phyloP scores from a whole-genome alignment of 2,888 invertebrate genomes.

The Drosophila testacea region DNA sequence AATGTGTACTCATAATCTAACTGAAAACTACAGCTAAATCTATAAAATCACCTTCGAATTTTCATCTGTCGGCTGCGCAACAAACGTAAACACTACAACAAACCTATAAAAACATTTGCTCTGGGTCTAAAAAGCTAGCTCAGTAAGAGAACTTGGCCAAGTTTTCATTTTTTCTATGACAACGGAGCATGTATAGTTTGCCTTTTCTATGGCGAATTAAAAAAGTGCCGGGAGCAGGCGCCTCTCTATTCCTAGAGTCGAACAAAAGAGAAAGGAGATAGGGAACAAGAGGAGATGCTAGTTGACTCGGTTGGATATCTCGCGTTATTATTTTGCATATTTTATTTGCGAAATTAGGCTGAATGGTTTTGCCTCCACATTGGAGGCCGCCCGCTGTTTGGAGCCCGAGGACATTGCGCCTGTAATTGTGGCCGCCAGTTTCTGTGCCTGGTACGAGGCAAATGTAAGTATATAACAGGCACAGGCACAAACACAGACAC shows the following conservation, averaged over 20 bases:
- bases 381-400: conserved; percentile 38
- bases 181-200: conserved; percentile 40
- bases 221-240: conserved; percentile 74
- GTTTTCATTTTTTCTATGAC: conserved; percentile 16
- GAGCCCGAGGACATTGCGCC: conserved; percentile 27
- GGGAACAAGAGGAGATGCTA: conserved; percentile 5
- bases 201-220: conserved; percentile 65
- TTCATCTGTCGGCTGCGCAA: too few species aligned
- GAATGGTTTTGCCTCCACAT: conserved; percentile 24
- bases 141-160: conserved; percentile 15
- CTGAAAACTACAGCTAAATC: too few species aligned
- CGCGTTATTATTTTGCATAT: conserved; percentile 67
- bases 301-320: conserved; percentile 28
- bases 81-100: too few species aligned
- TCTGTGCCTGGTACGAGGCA: conserved; percentile 56
- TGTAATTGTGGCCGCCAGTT: conserved; percentile 50
- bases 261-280: not conserved
- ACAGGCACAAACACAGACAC: not conserved
- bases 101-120: too few species aligned
- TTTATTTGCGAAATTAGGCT: conserved; percentile 73
- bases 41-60: too few species aligned
- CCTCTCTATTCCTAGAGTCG: conserved; percentile 62
- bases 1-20: too few species aligned
- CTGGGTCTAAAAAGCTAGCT: not conserved
- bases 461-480: not conserved